A percentile compares a stretch with the other conserved stretches of the same genome.
Evolutionary conservation across 2,888 invertebrate species (phyloP).

Genomic region (Uropetala carovei): DNA sequence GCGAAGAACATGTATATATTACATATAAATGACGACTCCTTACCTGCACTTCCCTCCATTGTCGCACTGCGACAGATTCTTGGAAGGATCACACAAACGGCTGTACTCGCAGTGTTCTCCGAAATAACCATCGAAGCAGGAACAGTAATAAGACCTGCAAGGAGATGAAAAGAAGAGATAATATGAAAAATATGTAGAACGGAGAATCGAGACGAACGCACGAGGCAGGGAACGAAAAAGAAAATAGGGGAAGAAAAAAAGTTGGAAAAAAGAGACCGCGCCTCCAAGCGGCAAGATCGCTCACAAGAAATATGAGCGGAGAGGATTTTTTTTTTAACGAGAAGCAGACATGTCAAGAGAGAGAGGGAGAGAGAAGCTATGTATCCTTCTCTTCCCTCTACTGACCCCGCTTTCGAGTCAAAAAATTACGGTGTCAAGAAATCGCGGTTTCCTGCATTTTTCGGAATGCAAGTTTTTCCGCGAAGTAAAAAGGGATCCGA

Average conservation of each 20-base stretch:
- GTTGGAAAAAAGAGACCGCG: neutral
- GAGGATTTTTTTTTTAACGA: too few relatives aligned
- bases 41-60: conserved; percentile 93
- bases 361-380: too few relatives aligned
- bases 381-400: too few relatives aligned
- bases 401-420: too few relatives aligned
- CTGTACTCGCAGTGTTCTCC: conserved; percentile 89
- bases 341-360: too few relatives aligned
- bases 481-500: too few relatives aligned
- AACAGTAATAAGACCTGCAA: conserved; percentile 86
- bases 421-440: too few relatives aligned
- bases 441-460: too few relatives aligned
- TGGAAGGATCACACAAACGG: conserved; percentile 82
- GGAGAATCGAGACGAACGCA: neutral
- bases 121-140: conserved; percentile 88
- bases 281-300: too few relatives aligned
- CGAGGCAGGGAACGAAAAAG: neutral
- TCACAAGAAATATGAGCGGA: neutral
- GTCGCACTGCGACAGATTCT: conserved; percentile 83
- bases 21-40: conserved; percentile 71
- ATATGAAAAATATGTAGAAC: neutral
- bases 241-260: neutral
- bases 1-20: too few relatives aligned
- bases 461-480: too few relatives aligned
- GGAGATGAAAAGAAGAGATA: conserved; percentile 65